Base-by-base conservation (phyloP, 2,113 vertebrate genomes). In the Planiliza haematocheilus region DNA sequence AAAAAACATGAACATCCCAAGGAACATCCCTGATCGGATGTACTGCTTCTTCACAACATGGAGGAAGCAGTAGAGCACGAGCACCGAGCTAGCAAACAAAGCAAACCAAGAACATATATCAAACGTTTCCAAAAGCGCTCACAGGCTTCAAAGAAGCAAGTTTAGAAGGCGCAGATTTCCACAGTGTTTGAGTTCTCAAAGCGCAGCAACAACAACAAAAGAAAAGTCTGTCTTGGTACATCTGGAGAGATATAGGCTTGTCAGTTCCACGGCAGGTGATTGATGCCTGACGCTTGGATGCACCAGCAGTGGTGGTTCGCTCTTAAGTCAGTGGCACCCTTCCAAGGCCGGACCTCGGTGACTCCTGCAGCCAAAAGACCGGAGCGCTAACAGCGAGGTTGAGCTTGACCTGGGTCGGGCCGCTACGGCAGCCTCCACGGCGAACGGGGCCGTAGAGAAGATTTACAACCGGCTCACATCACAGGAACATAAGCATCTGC, bases 391-490 rank as follows among this genome's bases (percentile, higher is more conserved):
- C 51, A 69, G 52, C 1, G 52, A 50, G 64, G 64, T 3, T 72
- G 56, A 59, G 0, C 58, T 58, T 43, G 74, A 65, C 77, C 79
- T 1, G 14, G n/a, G 69, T 74, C 45, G 12, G 17, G n/a, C n/a
- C n/a, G n/a, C n/a, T n/a, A n/a, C n/a, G n/a, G n/a, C n/a, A n/a
- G n/a, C n/a, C n/a, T n/a, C n/a, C n/a, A n/a, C n/a, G n/a, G n/a
- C n/a, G n/a, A n/a, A n/a, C n/a, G n/a, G n/a, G n/a, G n/a, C 81
- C 55, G 48, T 20, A 7, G 30, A 20, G 72, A 66, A 65, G 77
- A 82, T 76, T 82, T 82, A 79, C 59, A 68, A 61, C 56, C 38
- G n/a, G 20, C 59, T 51, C 36, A 61, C 50, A 12, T 65, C 56
- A 7, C 65, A 12, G 62, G 9, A 52, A 18, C 69, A 12, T 45